Conservation (phyloP, 2,888 invertebrate genomes). For the Prenolepis imparis region DNA sequence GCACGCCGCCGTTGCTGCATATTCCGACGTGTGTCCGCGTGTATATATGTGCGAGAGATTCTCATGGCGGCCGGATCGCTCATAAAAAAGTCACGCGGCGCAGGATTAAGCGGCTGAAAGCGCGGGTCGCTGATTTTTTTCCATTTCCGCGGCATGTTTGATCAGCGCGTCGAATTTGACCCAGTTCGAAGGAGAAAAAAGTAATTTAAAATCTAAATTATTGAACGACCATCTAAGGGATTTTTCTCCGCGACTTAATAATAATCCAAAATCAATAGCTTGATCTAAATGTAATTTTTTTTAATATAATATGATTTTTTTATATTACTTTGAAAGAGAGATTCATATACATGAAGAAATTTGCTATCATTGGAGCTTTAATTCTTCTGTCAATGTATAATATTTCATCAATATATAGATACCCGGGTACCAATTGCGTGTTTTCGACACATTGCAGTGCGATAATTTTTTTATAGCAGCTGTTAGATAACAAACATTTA, state of each 20-base stretch:
- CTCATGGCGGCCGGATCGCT: slow-evolving; percentile 44
- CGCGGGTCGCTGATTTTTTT: slow-evolving; percentile 16
- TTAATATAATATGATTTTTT: too few species aligned
- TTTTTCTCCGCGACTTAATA: background rate
- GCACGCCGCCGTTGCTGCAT: slow-evolving; percentile 34
- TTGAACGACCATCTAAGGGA: background rate
- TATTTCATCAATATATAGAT: too few species aligned
- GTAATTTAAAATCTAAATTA: background rate
- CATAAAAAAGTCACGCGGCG: slow-evolving; percentile 41
- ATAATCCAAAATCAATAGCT: too few species aligned
- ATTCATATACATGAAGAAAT: too few species aligned
- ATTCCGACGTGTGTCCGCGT: background rate
- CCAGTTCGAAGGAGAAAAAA: background rate
- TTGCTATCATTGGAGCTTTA: too few species aligned
- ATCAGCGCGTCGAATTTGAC: background rate
- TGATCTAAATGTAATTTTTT: too few species aligned
- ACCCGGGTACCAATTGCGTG: too few species aligned
- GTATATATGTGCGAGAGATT: background rate
- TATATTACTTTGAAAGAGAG: too few species aligned
- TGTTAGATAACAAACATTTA: too few species aligned
- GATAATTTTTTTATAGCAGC: too few species aligned
- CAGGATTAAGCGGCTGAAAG: slow-evolving; percentile 37
- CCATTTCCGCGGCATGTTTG: background rate
- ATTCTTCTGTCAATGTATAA: too few species aligned
- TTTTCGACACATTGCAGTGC: too few species aligned